phyloP scores from a whole-genome alignment of 2,113 vertebrate species.

The Datnioides undecimradiatus region DNA sequence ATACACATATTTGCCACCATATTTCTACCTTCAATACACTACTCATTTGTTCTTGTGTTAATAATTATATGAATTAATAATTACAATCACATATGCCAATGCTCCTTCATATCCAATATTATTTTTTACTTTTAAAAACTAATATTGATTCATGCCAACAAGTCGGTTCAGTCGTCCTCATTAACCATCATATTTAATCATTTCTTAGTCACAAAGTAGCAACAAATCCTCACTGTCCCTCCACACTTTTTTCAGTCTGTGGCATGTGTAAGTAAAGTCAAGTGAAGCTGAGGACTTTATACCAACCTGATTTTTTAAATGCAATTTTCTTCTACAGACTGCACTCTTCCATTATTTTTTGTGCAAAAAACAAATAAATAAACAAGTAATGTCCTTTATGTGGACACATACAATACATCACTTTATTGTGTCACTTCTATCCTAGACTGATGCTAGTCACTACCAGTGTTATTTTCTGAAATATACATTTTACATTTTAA shows the following conservation, averaged over 20 bases:
- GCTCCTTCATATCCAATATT: neutral
- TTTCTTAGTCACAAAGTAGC: neutral
- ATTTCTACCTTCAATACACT: neutral
- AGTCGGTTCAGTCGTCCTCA: neutral
- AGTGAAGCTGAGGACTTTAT: neutral
- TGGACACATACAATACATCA: slow-evolving; percentile 71
- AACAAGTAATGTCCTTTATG: slow-evolving; percentile 56
- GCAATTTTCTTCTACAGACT: slow-evolving; percentile 8
- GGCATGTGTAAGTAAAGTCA: neutral
- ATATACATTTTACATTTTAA: slow-evolving; percentile 63
- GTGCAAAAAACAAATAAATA: slow-evolving; percentile 57
- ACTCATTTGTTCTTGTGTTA: slow-evolving; percentile 19
- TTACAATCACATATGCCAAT: too few relatives aligned
- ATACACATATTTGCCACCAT: slow-evolving; percentile 2
- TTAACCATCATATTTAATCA: neutral
- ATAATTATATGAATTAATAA: too few relatives aligned
- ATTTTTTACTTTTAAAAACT: neutral
- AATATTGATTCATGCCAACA: neutral
- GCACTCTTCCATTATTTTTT: slow-evolving; percentile 17
- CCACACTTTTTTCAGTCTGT: neutral
- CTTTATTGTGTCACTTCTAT: slow-evolving; percentile 73
- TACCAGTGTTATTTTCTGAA: slow-evolving; percentile 68
- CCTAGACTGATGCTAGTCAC: slow-evolving; percentile 70
- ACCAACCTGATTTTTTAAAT: neutral
- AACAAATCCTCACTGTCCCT: neutral